Evolutionary conservation across 2,113 vertebrate species (phyloP).

Genomic region (Cinclus mexicanus): DNA sequence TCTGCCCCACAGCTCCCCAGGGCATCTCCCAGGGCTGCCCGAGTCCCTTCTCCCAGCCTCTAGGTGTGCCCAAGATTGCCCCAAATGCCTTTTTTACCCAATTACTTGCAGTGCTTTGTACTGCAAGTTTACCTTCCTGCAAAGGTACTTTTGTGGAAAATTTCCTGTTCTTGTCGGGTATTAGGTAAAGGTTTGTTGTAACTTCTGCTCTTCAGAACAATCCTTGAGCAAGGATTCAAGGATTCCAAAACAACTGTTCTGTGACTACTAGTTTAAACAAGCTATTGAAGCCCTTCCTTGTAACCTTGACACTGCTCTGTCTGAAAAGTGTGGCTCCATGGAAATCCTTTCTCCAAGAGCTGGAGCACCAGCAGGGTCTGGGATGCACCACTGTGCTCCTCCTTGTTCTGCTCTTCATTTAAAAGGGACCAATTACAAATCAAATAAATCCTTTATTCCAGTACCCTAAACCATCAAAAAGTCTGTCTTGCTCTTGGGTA

Average conservation of each 20-base stretch:
- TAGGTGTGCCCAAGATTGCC: not conserved
- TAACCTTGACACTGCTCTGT: not conserved
- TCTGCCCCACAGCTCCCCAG: not conserved
- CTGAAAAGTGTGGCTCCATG: not conserved
- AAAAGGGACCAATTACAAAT: not conserved
- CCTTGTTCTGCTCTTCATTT: not conserved
- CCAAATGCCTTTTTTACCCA: not conserved
- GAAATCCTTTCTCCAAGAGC: not conserved
- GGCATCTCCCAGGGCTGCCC: not conserved
- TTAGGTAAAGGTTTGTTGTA: not conserved
- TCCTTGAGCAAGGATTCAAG: not conserved
- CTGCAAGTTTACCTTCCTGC: not conserved
- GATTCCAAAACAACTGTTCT: not conserved
- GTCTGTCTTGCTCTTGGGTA: not conserved
- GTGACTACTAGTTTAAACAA: not conserved
- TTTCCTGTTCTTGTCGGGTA: not conserved
- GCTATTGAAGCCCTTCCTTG: not conserved
- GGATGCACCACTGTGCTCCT: too few species aligned
- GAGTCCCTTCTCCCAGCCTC: not conserved
- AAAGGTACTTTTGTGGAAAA: not conserved
- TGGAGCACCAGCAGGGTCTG: not conserved
- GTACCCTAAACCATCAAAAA: not conserved
- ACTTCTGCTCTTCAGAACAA: not conserved
- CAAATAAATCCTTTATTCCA: not conserved
- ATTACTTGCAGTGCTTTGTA: not conserved